phyloP scores from a whole-genome alignment of 2,888 invertebrate genomes.

The Drosophila barbarae region DNA sequence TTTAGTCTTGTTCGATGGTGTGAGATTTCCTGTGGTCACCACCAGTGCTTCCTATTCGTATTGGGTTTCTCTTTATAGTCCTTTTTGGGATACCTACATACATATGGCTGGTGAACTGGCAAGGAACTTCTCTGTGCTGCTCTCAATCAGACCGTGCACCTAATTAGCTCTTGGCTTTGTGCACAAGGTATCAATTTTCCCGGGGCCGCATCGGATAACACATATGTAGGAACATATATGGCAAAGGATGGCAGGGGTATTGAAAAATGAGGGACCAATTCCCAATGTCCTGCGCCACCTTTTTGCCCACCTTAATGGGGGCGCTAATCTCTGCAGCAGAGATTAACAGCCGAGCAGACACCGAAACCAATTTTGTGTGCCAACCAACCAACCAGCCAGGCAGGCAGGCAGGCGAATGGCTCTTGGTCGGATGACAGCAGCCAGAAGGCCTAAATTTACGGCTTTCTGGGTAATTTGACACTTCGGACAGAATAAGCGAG shows the following conservation, averaged over 20 bases:
- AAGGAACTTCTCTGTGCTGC: neutral
- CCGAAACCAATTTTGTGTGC: conserved; percentile 62
- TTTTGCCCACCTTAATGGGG: conserved; percentile 54
- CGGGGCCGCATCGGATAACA: conserved; percentile 65
- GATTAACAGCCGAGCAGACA: conserved; percentile 63
- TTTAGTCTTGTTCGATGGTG: conserved; percentile 53
- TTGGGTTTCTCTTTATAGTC: conserved; percentile 47
- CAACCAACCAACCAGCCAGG: conserved; percentile 14
- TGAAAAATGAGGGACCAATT: conserved; percentile 32
- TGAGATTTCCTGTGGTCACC: conserved; percentile 55
- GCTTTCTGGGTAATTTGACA: conserved; percentile 74
- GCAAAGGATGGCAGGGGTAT: conserved; percentile 8
- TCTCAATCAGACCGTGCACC: conserved; percentile 42
- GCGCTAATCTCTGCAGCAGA: conserved; percentile 70
- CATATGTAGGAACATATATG: conserved; percentile 52
- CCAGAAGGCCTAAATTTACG: conserved; percentile 72
- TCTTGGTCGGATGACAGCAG: conserved; percentile 62
- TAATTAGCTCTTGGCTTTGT: conserved; percentile 62
- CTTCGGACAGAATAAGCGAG: conserved; percentile 58
- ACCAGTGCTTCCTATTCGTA: conserved; percentile 55
- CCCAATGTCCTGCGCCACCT: conserved; percentile 44
- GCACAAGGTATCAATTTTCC: conserved; percentile 72
- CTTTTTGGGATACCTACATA: conserved; percentile 20
- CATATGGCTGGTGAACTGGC: conserved; percentile 26
- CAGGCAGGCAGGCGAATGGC: conserved; percentile 18